These are phyloP conservation scores for Ceriagrion tenellum DNA, from an alignment of 2,888 invertebrate genomes.

Conservation along the genomic window DNA sequence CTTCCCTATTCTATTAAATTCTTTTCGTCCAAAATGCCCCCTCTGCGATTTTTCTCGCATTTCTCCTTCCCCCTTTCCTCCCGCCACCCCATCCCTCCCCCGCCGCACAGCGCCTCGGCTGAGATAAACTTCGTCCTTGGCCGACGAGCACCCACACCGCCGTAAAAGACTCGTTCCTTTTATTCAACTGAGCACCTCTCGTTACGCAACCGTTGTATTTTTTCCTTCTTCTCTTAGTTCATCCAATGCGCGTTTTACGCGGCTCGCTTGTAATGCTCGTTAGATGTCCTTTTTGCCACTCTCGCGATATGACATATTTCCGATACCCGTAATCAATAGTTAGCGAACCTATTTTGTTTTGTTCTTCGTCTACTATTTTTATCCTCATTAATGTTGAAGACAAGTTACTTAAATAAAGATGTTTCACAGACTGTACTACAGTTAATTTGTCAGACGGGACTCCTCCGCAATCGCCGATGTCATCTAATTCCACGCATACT, in stretches of 20 bases:
- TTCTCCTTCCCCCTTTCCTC: background rate
- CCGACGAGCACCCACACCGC: background rate
- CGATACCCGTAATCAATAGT: background rate
- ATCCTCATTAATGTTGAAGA: too few relatives aligned
- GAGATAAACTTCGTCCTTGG: slow-evolving; percentile 22
- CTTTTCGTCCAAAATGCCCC: background rate
- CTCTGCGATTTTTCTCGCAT: background rate
- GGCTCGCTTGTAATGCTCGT: background rate
- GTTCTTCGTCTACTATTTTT: background rate
- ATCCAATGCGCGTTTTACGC: too few relatives aligned
- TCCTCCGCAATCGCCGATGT: too few relatives aligned
- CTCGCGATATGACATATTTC: background rate
- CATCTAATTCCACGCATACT: too few relatives aligned
- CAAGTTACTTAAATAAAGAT: too few relatives aligned
- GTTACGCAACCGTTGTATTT: background rate
- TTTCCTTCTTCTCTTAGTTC: background rate
- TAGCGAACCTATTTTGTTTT: too few relatives aligned
- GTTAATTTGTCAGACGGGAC: too few relatives aligned
- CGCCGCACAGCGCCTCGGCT: background rate
- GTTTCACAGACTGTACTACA: too few relatives aligned
- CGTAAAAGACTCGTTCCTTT: too few relatives aligned
- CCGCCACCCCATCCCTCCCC: too few relatives aligned
- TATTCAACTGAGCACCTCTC: background rate
- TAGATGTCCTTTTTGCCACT: background rate
- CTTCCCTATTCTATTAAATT: background rate